Evolutionary conservation across 2,113 vertebrate species (phyloP).

Genomic region (chimpanzee (Pan troglodytes)): DNA sequence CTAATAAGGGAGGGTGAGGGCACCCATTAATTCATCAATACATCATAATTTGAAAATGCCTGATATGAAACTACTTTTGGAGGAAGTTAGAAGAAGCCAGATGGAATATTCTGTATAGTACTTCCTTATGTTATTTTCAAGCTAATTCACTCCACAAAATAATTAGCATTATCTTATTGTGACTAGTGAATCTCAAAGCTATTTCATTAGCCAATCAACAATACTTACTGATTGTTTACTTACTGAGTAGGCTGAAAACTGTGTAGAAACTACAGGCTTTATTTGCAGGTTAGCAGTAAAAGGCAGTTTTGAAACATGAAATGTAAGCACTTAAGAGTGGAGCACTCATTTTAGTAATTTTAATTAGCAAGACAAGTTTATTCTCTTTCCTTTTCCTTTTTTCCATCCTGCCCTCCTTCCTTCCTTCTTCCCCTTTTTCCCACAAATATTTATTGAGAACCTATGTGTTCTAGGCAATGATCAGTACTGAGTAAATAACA

Average conservation of each 20-base stretch:
- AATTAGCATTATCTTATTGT: not conserved
- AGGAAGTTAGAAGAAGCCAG: conserved; percentile 61
- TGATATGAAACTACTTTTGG: conserved; percentile 55
- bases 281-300: not conserved
- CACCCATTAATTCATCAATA: conserved; percentile 56
- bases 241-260: not conserved
- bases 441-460: not conserved
- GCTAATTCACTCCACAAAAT: conserved; percentile 44
- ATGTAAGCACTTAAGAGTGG: conserved; percentile 49
- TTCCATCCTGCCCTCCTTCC: no score
- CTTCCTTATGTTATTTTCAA: conserved; percentile 60
- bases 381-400: not conserved
- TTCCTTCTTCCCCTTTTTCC: not conserved
- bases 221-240: not conserved
- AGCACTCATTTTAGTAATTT: conserved; percentile 30
- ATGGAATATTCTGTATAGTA: conserved; percentile 52
- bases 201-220: not conserved
- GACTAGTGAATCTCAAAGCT: not conserved
- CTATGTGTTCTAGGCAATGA: not conserved
- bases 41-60: conserved; percentile 48
- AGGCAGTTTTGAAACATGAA: not conserved
- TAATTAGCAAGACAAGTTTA: not conserved
- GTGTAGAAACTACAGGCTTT: not conserved
- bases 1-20: conserved; percentile 53
- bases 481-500: not conserved